Base-by-base conservation (phyloP, 2,888 invertebrate genomes). In the Synergus japonicus region DNA sequence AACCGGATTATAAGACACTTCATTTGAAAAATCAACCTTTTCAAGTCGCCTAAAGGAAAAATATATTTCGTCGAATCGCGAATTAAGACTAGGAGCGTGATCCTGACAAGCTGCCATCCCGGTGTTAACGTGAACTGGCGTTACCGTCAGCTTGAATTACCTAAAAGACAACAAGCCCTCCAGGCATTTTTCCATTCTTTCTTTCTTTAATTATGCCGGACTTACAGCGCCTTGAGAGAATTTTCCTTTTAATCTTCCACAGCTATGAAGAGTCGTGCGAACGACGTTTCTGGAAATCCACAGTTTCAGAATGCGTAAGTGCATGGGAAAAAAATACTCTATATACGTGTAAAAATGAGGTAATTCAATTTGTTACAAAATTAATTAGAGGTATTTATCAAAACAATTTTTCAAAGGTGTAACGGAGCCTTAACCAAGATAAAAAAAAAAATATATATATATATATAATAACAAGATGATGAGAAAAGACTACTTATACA, bases 151-250 rank as follows among this genome's bases (percentile, higher is more conserved):
- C 85, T 88, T 85, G 88, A 87, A 90, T 90, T 91, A 91, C 90
- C 90, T 90, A 90, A 90, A 90, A 90, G 90, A 90, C 90, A 90
- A 90, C 88, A 88, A 88, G 87, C 88, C 88, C 86, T 81, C 83
- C 81, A 84, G 87, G 87, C 83, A 82, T 86, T 86, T 86, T 88
- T 88, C 87, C 88, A 87, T 89, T 89, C 87, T 87, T 87, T 85
- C 84, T 78, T 82, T 84, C 77, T 81, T 82, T 84, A 83, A 78
- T 82, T 82, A 82, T 82, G 83, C 79, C 78, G 78, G 80, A 81
- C 81, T 79, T 79, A 80, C 80, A 79, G 80, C 79, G 77, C 76
- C 81, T 82, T 80, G 78, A 80, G 76, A 73, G 77, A 78, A 79
- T 80, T 83, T 83, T 67, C 13, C 44, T 67, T 18, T 22, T 67